A percentile compares a stretch with the other conserved stretches of the same genome.
These are phyloP conservation scores for Malthinus seriepunctatus DNA, from an alignment of 2,888 invertebrate species.

Conservation along the genomic window DNA sequence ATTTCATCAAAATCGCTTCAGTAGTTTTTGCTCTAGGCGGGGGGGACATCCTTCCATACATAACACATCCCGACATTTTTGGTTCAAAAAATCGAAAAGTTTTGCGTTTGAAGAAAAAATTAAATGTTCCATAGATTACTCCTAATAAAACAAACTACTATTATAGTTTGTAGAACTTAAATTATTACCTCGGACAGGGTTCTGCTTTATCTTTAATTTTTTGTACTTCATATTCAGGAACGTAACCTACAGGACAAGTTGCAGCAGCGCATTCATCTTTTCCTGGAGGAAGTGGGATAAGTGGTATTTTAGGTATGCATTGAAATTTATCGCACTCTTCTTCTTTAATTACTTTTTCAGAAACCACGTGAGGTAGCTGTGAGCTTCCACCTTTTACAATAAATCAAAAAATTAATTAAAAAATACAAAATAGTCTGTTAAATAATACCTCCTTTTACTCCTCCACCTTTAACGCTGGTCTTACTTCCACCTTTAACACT, in stretches of 20 bases:
- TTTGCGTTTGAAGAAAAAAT: too few relatives aligned
- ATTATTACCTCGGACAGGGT: conserved; percentile 41
- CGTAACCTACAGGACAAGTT: conserved; percentile 65
- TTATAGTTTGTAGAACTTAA: background rate
- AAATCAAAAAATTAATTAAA: background rate
- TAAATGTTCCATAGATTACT: too few relatives aligned
- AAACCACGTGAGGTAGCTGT: background rate
- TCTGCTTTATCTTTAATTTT: conserved; percentile 26
- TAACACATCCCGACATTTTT: too few relatives aligned
- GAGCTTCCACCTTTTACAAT: conserved; percentile 2
- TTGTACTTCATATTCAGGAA: conserved; percentile 32
- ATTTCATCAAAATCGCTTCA: too few relatives aligned
- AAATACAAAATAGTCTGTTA: background rate
- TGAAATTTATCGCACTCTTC: conserved; percentile 59
- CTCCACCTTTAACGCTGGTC: conserved; percentile 9
- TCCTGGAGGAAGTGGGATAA: conserved; percentile 48
- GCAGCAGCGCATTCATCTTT: conserved; percentile 47
- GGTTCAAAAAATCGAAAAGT: too few relatives aligned
- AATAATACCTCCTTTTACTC: conserved; percentile 16
- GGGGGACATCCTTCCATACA: too few relatives aligned
- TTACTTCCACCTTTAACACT: conserved; percentile 45
- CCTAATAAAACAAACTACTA: too few relatives aligned
- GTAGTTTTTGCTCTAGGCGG: too few relatives aligned
- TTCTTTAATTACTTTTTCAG: conserved; percentile 6
- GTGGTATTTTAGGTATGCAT: conserved; percentile 59